Conservation (phyloP, 2,797 vertebrate genomes). For the Philypnodon macrostomus region DNA sequence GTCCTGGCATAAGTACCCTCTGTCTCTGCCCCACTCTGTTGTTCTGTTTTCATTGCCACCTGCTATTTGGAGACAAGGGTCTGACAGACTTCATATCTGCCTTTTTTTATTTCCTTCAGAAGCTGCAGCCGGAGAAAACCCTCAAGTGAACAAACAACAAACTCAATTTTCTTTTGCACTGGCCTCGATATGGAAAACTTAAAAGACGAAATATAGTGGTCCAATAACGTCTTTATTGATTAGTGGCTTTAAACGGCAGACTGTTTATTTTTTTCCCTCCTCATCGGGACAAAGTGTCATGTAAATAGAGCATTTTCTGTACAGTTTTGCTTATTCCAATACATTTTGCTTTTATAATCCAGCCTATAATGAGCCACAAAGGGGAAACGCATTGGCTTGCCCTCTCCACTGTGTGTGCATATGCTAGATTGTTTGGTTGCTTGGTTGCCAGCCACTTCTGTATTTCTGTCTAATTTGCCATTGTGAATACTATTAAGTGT, state of each 20-base stretch:
- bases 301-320: constrained; percentile 65
- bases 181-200: constrained; percentile 27
- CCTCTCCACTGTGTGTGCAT: constrained; percentile 14
- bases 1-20: constrained; percentile 27
- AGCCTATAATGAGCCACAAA: constrained; percentile 73
- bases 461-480: constrained; percentile 61
- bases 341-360: constrained; percentile 65
- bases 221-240: constrained; percentile 46
- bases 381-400: constrained; percentile 35
- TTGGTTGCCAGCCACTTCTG: constrained; percentile 39
- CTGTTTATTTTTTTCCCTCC: constrained; percentile 51
- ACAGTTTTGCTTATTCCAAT: constrained; percentile 57
- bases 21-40: constrained; percentile 16
- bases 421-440: constrained; percentile 46
- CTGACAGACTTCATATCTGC: constrained; percentile 51
- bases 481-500: constrained; percentile 63
- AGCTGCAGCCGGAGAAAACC: constrained; percentile 35
- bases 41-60: constrained; percentile 53
- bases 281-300: constrained; percentile 62
- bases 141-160: constrained; percentile 41
- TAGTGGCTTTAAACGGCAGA: constrained; percentile 46
- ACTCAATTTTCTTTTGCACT: constrained; percentile 27
- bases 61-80: constrained; percentile 54
- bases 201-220: constrained; percentile 24
- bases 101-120: constrained; percentile 38